Evolutionary conservation across 2,797 vertebrate species (phyloP), one percentile per base, ranked within the genome.

Genomic region (Synaphobranchus kaupii): DNA sequence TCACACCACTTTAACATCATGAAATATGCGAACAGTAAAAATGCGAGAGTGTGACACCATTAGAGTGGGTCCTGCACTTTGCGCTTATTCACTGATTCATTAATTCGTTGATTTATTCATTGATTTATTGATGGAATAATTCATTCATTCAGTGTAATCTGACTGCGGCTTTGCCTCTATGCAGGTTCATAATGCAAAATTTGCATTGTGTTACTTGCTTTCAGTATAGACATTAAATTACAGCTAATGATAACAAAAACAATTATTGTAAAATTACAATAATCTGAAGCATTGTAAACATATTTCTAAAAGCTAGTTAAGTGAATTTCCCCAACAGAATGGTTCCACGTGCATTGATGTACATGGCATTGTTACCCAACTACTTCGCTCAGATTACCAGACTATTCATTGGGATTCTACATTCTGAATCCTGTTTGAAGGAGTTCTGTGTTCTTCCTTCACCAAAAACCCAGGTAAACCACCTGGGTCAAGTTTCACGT

Each of bases 1-100:
- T 93, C 91, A 88, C 86, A 80, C 89, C 91, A 93, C 95, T 95
- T 93, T 92, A 90, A 94, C 93, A 94, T 93, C 92, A 95, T 93
- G 93, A 91, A 93, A 89, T 91, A 94, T 95, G 91, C 90, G 93
- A 94, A 89, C 91, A 93, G 91, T 95, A 56, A 95, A 94, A 95
- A 93, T 91, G 93, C 73, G 85, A 86, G 90, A 73, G 68, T 15
- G 54, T 86, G 88, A 87, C 88, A 93, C 90, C 89, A 89, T 88
- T 86, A 90, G 88, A 89, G 47, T 88, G 90, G 89, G 87, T 10
- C 66, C 85, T 66, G 89, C 87, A 86, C 90, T 90, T 73, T 89
- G 91, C 94, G 92, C 94, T 94, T 89, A 86, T 92, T 95, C 93
- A 94, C 91, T 93, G 95, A 94, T 95, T 95, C 95, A 96, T 96